phyloP scores from a whole-genome alignment of 1,140 invertebrate genomes.

The Asbolus verrucosus region DNA sequence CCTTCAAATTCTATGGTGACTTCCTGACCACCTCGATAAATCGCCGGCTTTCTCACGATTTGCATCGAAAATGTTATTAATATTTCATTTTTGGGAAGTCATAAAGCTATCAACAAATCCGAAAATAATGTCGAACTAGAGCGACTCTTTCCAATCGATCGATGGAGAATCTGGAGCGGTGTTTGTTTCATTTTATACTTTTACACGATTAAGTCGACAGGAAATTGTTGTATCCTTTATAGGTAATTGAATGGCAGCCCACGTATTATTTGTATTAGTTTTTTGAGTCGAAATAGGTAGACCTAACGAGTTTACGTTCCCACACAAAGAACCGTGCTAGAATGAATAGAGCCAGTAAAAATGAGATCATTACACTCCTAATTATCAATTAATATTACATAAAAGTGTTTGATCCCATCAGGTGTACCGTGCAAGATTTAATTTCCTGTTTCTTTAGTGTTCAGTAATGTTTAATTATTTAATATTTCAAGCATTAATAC shows the following conservation, averaged over 20 bases:
- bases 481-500: conserved; percentile 26
- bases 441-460: conserved; percentile 31
- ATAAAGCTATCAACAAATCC: conserved; percentile 20
- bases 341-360: conserved; percentile 9
- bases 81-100: conserved; percentile 34
- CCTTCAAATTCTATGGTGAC: conserved; percentile 9
- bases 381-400: conserved; percentile 33
- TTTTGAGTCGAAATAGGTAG: conserved; percentile 15
- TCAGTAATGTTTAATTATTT: conserved; percentile 18
- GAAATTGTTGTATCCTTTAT: conserved; percentile 17
- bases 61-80: conserved; percentile 27
- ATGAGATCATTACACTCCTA: conserved; percentile 32
- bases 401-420: conserved; percentile 32
- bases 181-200: conserved; percentile 1
- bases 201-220: conserved; percentile 4
- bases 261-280: conserved; percentile 22
- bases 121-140: conserved; percentile 2
- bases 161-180: neutral
- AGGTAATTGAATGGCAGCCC: conserved; percentile 13
- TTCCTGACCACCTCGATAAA: conserved; percentile 32
- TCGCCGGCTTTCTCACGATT: conserved; percentile 15
- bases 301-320: conserved; percentile 16
- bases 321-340: conserved; percentile 8
- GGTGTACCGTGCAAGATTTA: conserved; percentile 21
- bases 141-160: neutral